Percentiles rank a stretch among this genome's conserved stretches.
Evolutionary conservation across 2,888 invertebrate species (phyloP).

Genomic region (Caenorhabditis sinica): DNA sequence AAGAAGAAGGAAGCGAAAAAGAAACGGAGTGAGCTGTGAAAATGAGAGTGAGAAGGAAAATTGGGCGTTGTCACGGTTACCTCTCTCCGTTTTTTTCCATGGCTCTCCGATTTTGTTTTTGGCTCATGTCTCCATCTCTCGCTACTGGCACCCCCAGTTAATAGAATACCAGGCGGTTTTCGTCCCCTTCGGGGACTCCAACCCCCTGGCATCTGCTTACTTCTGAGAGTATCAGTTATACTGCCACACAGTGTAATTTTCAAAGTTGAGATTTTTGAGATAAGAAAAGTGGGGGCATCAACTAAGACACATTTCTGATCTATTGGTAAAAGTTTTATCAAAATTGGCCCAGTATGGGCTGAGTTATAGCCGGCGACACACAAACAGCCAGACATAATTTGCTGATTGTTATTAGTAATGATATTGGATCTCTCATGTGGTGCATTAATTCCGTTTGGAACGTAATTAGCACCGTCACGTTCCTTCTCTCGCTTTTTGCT

Average conservation of each 20-base stretch:
- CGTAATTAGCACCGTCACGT: conserved; percentile 24
- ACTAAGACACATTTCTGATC: too few relatives aligned
- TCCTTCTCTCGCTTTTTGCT: background rate
- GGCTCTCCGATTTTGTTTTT: conserved; percentile 9
- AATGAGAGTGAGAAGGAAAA: conserved; percentile 3
- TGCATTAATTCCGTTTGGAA: conserved; percentile 24
- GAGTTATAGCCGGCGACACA: too few relatives aligned
- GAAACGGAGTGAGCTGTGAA: background rate
- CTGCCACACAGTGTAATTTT: too few relatives aligned
- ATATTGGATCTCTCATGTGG: background rate
- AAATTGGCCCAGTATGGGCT: too few relatives aligned
- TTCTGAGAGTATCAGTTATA: too few relatives aligned
- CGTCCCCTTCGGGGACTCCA: background rate
- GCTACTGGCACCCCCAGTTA: conserved; percentile 1
- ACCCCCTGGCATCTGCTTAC: too few relatives aligned
- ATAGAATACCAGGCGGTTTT: conserved; percentile 26
- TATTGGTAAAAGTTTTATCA: too few relatives aligned
- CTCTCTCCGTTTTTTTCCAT: background rate
- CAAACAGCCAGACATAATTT: too few relatives aligned
- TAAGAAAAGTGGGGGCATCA: too few relatives aligned
- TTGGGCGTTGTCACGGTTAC: conserved; percentile 53
- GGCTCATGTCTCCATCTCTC: background rate
- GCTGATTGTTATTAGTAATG: too few relatives aligned
- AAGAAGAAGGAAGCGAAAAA: background rate
- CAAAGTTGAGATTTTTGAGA: too few relatives aligned